Conservation (phyloP, 2,888 invertebrate species). For the Sarcophaga subvicina region DNA sequence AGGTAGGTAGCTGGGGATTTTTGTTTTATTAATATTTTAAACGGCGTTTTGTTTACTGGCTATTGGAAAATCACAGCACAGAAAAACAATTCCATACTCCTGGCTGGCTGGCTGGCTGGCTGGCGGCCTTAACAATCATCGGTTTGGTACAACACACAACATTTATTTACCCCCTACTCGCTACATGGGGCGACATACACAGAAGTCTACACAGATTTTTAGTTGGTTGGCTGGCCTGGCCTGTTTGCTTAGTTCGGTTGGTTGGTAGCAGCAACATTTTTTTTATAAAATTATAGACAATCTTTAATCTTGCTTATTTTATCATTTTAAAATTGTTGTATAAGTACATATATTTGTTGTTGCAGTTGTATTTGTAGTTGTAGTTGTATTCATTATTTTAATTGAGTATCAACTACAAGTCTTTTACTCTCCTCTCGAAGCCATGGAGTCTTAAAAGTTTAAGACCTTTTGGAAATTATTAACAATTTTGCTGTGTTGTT, state of each 20-base stretch:
- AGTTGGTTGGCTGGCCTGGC: background rate
- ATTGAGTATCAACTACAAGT: conserved; percentile 33
- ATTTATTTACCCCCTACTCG: conserved; percentile 43
- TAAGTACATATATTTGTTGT: background rate
- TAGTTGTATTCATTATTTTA: conserved; percentile 22
- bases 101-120: conserved; percentile 21
- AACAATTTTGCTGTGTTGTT: conserved; percentile 21
- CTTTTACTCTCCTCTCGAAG: conserved; percentile 28
- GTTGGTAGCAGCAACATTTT: conserved; percentile 3
- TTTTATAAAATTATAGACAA: conserved; percentile 24
- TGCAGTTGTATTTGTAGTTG: conserved; percentile 4
- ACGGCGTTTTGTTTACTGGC: background rate
- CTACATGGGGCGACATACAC: background rate
- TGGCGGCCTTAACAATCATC: conserved; percentile 52
- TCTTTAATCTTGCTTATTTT: conserved; percentile 50
- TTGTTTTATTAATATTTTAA: conserved; percentile 2
- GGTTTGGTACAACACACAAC: conserved; percentile 37
- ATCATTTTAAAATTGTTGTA: conserved; percentile 49
- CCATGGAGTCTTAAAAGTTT: conserved; percentile 37
- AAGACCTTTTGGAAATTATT: conserved; percentile 53
- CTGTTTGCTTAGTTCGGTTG: background rate
- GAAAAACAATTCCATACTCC: background rate
- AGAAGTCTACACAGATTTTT: background rate
- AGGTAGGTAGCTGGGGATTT: background rate
- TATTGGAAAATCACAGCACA: background rate